Evolutionary conservation across 2,797 vertebrate genomes (phyloP).

Genomic region (Poecile montanus): DNA sequence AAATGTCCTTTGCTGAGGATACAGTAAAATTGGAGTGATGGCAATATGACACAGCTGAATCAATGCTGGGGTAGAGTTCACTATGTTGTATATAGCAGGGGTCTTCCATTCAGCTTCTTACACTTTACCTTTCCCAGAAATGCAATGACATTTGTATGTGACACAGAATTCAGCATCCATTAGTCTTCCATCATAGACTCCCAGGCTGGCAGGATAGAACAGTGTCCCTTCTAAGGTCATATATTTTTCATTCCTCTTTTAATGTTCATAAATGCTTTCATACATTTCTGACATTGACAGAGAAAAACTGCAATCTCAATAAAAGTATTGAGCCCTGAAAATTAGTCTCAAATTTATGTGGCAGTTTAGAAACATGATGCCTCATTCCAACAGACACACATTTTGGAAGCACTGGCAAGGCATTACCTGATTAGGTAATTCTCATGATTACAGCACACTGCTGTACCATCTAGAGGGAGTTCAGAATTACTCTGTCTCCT

Average conservation of each 20-base stretch:
- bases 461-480: neutral
- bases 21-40: neutral
- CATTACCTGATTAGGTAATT: neutral
- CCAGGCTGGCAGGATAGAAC: neutral
- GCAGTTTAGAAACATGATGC: slow-evolving; percentile 27
- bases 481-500: neutral
- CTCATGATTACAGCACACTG: neutral
- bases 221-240: neutral
- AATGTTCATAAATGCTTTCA: slow-evolving; percentile 42
- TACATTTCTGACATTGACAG: slow-evolving; percentile 25
- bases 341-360: slow-evolving; percentile 53
- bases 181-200: neutral
- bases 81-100: neutral
- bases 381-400: neutral
- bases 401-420: neutral
- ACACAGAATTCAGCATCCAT: neutral
- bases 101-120: neutral
- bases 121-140: neutral
- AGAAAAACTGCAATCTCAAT: slow-evolving; percentile 42
- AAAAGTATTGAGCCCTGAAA: slow-evolving; percentile 54
- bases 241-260: slow-evolving; percentile 32
- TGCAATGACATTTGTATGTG: neutral
- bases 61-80: neutral
- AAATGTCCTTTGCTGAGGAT: neutral
- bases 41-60: neutral